Base-by-base conservation (phyloP, 1,140 invertebrate species). In the Scaptomyza graminum region DNA sequence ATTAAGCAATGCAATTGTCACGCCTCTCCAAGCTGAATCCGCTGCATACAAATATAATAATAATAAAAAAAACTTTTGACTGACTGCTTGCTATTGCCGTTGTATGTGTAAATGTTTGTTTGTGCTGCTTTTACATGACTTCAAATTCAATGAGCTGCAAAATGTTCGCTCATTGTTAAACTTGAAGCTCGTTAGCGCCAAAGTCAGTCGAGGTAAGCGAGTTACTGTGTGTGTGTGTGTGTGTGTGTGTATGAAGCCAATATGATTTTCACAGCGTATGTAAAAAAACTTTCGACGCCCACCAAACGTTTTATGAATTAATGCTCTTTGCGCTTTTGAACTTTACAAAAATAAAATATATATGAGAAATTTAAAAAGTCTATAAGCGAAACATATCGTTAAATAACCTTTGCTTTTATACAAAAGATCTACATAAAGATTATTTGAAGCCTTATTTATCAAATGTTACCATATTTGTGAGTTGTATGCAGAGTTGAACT, bases 131-230 rank as follows among this genome's bases (percentile, higher is more conserved):
- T 76, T 83, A 87, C 83, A 87, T 87, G 83, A 87, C 83, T 87
- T 88, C 83, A 88, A 87, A 87, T 83, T 87, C 83, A 87, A 87
- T 87, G 83, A 87, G 83, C 83, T 87, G 83, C 84, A 72, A 87
- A 87, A 87, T 87, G 74, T 76, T 87, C 77, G 78, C 79, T 79
- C 83, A 87, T 87, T 88, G 83, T 87, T 88, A 73, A 88, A 87
- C 79, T 83, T 79, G 70, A 76, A 87, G 83, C 83, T 87, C 83
- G 83, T 87, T 88, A 87, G 83, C 68, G 63, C 71, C 51, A 57
- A 68, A 79, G 63, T 64, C 67, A 71, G 59, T 44, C 61, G 59
- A 77, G 56, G 49, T 73, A 68, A 61, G 55, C 41, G 55, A 57
- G 22, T 16, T 28, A 5, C 47, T 66, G 16, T 34, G n/a, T 46